Evolutionary conservation across 2,113 vertebrate genomes (phyloP).

Genomic region (Rhinogobius similis): DNA sequence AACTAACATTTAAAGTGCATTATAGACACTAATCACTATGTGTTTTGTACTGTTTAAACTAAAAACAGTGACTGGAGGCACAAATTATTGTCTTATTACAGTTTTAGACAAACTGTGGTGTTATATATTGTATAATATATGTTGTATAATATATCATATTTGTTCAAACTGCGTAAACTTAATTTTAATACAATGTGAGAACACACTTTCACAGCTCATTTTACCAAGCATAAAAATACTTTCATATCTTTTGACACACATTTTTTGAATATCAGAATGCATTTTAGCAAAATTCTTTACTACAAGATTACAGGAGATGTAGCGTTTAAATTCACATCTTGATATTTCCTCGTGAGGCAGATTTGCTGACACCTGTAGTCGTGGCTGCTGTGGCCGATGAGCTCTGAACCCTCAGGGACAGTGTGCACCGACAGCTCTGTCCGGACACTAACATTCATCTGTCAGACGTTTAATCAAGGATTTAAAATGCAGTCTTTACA

Average conservation of each 20-base stretch:
- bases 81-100: not conserved
- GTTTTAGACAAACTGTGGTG: not conserved
- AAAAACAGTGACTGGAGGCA: not conserved
- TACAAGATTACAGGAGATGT: not conserved
- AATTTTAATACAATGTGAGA: not conserved
- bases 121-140: not conserved
- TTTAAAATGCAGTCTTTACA: not conserved
- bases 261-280: not conserved
- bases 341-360: not conserved
- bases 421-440: not conserved
- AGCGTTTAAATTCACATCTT: not conserved
- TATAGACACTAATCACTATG: not conserved
- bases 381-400: not conserved
- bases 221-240: not conserved
- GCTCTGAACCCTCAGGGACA: slow-evolving; percentile 8
- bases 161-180: not conserved
- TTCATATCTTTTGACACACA: not conserved
- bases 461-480: not conserved
- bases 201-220: not conserved
- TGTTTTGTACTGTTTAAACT: not conserved
- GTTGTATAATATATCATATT: not conserved
- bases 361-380: slow-evolving; percentile 10
- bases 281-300: not conserved
- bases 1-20: not conserved
- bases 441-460: not conserved